Evolutionary conservation across 2,888 invertebrate genomes (phyloP), one percentile per base, ranked within the genome.

Genomic region (Charanyca ferruginea): DNA sequence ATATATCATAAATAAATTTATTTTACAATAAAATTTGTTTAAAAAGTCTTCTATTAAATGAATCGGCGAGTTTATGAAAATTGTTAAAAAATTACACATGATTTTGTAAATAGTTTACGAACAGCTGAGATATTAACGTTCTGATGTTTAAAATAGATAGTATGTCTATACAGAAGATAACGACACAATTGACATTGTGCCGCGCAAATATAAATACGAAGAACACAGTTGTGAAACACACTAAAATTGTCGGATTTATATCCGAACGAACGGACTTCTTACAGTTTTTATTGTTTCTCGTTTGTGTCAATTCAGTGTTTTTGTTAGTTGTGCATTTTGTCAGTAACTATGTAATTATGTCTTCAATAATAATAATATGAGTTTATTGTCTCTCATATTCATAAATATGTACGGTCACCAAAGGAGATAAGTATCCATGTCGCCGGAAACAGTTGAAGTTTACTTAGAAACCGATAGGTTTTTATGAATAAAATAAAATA

Each of bases 1-100:
- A 53, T 20, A 0, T 0, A 9, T n/a, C n/a, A 16, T 13, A 41
- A 3, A 20, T 8, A 4, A 4, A 0, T 11, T 42, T 42, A n/a
- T n/a, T 42, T 42, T 38, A 38, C 38, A 38, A 38, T 38, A 38
- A 38, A 38, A 9, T 38, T 16, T 16, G 38, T 11, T 4, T 3
- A 38, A 16, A 38, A 38, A 23, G 6, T n/a, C 20, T 6, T 9
- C 16, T 32, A 0, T 11, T 23, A 5, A 32, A 16, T 28, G 1
- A 25, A 35, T 18, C 7, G 20, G 6, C 11, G 3, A 8, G 22
- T 45, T 7, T 2, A 8, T 11, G 7, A 44, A 3, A 18, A 32
- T 20, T 22, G 1, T 28, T n/a, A 0, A 23, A 38, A 25, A 69
- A 69, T 68, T 77, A 67, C 55, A 58, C 69, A 80, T 76, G 52